These are phyloP conservation scores for Strongylocentrotus purpuratus DNA, from an alignment of 35 echinoderm and acorn worm genomes.

Conservation along the genomic window DNA sequence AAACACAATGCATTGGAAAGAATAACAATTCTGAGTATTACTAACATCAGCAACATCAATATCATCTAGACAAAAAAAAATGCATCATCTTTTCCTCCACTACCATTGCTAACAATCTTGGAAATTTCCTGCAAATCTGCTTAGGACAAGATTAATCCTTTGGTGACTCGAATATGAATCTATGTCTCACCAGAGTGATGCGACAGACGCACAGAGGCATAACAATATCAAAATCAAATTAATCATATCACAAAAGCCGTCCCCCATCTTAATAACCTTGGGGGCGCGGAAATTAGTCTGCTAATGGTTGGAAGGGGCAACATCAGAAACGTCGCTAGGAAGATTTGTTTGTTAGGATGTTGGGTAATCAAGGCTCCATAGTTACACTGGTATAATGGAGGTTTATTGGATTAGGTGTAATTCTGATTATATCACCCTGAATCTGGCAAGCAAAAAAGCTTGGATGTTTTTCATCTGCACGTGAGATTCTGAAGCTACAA, in stretches of 20 bases:
- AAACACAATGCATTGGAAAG: background rate
- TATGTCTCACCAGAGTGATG: background rate
- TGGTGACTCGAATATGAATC: background rate
- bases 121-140: background rate
- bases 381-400: background rate
- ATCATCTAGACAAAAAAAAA: background rate
- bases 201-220: background rate
- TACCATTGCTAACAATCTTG: background rate
- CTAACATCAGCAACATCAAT: background rate
- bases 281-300: background rate
- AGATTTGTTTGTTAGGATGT: background rate
- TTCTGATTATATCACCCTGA: background rate
- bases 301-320: background rate
- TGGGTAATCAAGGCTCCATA: background rate
- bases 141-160: background rate
- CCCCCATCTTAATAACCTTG: conserved; percentile 15
- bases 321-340: background rate
- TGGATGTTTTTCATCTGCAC: background rate
- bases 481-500: background rate
- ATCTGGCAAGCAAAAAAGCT: background rate
- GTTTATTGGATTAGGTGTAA: background rate
- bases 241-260: conserved; percentile 17
- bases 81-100: background rate
- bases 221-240: conserved; percentile 20
- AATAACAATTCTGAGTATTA: background rate